phyloP scores from a whole-genome alignment of 2,888 invertebrate species.

The Tenthredo mesomela region DNA sequence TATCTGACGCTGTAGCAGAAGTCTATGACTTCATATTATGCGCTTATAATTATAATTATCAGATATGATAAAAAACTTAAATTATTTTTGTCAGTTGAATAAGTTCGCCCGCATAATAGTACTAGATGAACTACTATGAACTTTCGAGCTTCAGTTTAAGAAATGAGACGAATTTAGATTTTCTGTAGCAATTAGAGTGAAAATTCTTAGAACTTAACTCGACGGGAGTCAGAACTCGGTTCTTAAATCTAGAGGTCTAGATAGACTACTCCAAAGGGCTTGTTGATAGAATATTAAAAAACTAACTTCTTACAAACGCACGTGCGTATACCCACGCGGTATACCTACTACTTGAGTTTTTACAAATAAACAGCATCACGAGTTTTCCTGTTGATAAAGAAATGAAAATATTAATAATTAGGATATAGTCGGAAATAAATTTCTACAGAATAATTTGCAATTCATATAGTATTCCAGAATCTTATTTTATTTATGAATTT shows the following conservation, averaged over 20 bases:
- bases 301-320: neutral
- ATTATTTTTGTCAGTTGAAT: neutral
- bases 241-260: slow-evolving; percentile 9
- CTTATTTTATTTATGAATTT: neutral
- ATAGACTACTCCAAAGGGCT: slow-evolving; percentile 11
- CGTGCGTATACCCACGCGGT: slow-evolving; percentile 21
- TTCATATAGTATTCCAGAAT: neutral
- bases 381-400: neutral
- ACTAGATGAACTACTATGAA: neutral
- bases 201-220: slow-evolving; percentile 30
- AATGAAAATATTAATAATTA: too few species aligned
- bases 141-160: neutral
- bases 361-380: neutral
- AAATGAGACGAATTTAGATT: slow-evolving; percentile 26
- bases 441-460: neutral
- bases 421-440: too few species aligned
- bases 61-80: neutral
- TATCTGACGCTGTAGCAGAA: too few species aligned
- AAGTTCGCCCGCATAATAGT: neutral
- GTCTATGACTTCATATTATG: too few species aligned
- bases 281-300: neutral
- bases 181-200: slow-evolving; percentile 15
- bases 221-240: slow-evolving; percentile 36
- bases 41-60: neutral
- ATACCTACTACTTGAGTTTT: neutral